Evolutionary conservation across 2,888 invertebrate genomes (phyloP), one percentile per base, ranked within the genome.

Genomic region (Philonicus albiceps): DNA sequence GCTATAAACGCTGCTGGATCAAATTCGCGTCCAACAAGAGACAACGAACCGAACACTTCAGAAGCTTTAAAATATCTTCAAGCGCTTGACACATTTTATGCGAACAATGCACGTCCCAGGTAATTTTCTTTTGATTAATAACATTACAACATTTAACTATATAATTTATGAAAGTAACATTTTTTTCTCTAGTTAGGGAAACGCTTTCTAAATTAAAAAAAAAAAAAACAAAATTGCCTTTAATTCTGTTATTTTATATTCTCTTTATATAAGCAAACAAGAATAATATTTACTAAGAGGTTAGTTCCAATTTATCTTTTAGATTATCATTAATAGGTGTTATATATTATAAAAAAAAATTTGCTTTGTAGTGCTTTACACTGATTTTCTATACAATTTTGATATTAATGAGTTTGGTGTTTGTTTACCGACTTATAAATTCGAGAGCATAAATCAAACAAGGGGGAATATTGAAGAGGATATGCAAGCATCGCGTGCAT

Each of bases 61-160:
- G 95, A 95, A 88, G 95, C 95, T 3, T 92, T 95, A 0, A 94
- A 94, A 89, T 94, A 95, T 91, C 93, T 95, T 88, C 95, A 95
- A 88, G 94, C 95, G 88, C 92, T 95, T 88, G 95, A 95, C 89
- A 94, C 94, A 89, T 94, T 94, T 90, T 95, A 95, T 90, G 94
- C 95, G 2, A 95, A 95, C 89, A 94, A 94, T 89, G 94, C 95
- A 89, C 93, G 95, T 91, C 95, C 95, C 85, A 94, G 95, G 95
- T 95, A 92, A 86, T 86, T 7, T 16, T 8, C 22, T 49, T 64
- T 7, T 2, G 2, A 64, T 22, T 53, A 19, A 49, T n/a, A n/a
- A 49, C n/a, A 49, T 37, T 37, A n/a, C 16, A 22, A 37, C 2
- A 16, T 2, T 13, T 43, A 30, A 73, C 73, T 22, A 40, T 40